Conservation (phyloP, 2,113 vertebrate species). For the Malurus cyaneus region DNA sequence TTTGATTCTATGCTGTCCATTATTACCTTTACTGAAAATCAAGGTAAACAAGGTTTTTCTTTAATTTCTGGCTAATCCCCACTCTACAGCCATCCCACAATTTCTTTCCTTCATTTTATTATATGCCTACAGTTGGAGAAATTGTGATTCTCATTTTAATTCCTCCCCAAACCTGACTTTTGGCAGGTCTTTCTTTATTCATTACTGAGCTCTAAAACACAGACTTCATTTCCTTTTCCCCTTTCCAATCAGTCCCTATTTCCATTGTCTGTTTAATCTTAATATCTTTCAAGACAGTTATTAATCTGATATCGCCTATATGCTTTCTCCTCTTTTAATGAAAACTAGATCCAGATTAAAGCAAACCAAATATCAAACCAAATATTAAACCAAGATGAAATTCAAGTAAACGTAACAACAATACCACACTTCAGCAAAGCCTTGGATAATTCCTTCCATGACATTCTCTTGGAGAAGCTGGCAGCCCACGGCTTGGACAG, state of each 20-base stretch:
- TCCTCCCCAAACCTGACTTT: background rate
- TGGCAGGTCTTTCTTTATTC: background rate
- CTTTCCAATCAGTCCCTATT: background rate
- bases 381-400: background rate
- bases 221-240: background rate
- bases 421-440: background rate
- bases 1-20: background rate
- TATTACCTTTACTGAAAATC: background rate
- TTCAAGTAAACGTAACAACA: background rate
- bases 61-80: background rate
- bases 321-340: background rate
- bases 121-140: background rate
- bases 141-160: background rate
- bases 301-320: background rate
- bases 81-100: background rate
- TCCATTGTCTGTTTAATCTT: background rate
- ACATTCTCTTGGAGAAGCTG: background rate
- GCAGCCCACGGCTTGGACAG: background rate
- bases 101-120: background rate
- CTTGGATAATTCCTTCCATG: background rate
- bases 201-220: background rate
- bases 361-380: background rate
- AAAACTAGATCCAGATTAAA: background rate
- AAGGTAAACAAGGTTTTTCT: background rate
- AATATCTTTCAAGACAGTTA: background rate